Percentiles rank a stretch among this genome's conserved stretches.
Evolutionary conservation across 2,888 invertebrate genomes (phyloP).

Genomic region (Sesia apiformis): DNA sequence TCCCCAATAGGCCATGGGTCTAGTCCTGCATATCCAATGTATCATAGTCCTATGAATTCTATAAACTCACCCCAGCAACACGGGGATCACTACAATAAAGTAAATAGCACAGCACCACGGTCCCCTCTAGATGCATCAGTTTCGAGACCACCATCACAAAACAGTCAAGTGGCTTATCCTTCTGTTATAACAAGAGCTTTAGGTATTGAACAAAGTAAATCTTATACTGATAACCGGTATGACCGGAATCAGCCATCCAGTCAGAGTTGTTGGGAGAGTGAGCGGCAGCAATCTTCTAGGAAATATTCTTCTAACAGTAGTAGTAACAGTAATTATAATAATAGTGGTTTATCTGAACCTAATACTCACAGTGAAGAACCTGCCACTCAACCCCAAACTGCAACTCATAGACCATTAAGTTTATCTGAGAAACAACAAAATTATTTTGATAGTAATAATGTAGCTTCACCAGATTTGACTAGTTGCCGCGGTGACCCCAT

Average conservation of each 20-base stretch:
- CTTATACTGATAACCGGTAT: slow-evolving; percentile 67
- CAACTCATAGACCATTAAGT: slow-evolving; percentile 58
- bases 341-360: slow-evolving; percentile 53
- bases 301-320: slow-evolving; percentile 65
- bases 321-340: slow-evolving; percentile 50
- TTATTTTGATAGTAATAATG: slow-evolving; percentile 78
- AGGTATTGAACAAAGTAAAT: slow-evolving; percentile 76
- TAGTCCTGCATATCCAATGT: slow-evolving; percentile 88
- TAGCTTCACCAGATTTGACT: slow-evolving; percentile 80
- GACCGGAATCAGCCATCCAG: slow-evolving; percentile 68
- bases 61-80: slow-evolving; percentile 83
- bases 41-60: slow-evolving; percentile 87
- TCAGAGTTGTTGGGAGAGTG: slow-evolving; percentile 76
- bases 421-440: slow-evolving; percentile 71
- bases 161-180: slow-evolving; percentile 82
- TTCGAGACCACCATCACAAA: slow-evolving; percentile 76
- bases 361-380: slow-evolving; percentile 62
- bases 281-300: slow-evolving; percentile 52
- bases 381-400: slow-evolving; percentile 55
- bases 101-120: slow-evolving; percentile 74
- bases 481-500: slow-evolving; percentile 84
- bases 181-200: slow-evolving; percentile 87
- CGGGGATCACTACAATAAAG: slow-evolving; percentile 65
- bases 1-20: slow-evolving; percentile 83
- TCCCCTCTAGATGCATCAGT: slow-evolving; percentile 82